A percentile compares a stretch with the other conserved stretches of the same genome.
Conservation (phyloP, 2,797 vertebrate species). For the Scyliorhinus canicula region DNA sequence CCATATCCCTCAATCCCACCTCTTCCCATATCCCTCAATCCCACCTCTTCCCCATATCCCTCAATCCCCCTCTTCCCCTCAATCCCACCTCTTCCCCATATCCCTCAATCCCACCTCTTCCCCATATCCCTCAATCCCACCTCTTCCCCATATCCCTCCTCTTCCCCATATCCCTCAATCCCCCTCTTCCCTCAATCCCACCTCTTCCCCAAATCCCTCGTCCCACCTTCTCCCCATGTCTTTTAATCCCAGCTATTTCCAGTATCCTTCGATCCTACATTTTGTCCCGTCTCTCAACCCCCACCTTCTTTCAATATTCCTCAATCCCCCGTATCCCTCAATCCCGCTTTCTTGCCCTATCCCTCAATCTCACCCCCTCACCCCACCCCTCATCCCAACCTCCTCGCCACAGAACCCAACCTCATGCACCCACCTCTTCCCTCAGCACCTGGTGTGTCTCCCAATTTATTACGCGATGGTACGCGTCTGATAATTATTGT, state of each 20-base stretch:
- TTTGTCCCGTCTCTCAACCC: background rate
- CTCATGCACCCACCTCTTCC: background rate
- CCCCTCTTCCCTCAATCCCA: background rate
- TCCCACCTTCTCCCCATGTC: too few relatives aligned
- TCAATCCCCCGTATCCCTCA: background rate
- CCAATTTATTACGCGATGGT: background rate
- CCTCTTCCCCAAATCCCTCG: too few relatives aligned
- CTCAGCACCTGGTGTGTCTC: background rate
- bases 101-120: background rate
- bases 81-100: background rate
- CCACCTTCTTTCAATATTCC: background rate
- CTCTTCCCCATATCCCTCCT: background rate
- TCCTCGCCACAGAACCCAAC: background rate
- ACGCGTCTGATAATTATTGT: background rate
- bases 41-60: background rate
- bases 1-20: background rate
- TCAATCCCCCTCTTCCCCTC: background rate
- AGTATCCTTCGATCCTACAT: too few relatives aligned
- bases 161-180: too few relatives aligned
- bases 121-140: background rate
- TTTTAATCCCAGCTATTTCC: too few relatives aligned
- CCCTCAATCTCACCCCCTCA: too few relatives aligned
- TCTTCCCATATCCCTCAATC: background rate
- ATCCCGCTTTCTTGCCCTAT: too few relatives aligned
- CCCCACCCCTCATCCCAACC: too few relatives aligned